Percentiles rank a stretch among this genome's conserved stretches.
These are phyloP conservation scores for Oreotrochilus melanogaster DNA, from an alignment of 2,113 vertebrate genomes.

Conservation along the genomic window DNA sequence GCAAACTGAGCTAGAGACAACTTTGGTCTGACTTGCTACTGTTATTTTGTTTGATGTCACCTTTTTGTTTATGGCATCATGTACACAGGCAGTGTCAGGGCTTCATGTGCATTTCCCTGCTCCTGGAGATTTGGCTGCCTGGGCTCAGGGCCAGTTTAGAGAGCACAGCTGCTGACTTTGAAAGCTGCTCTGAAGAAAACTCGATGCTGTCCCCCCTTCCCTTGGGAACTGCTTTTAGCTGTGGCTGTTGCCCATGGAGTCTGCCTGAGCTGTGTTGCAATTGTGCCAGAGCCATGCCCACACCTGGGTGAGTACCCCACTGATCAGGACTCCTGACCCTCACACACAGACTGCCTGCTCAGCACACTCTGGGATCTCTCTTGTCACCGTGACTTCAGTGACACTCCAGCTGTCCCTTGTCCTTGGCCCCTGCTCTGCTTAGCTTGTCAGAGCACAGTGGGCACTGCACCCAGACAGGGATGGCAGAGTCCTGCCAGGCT, in stretches of 20 bases:
- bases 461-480: background rate
- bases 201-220: background rate
- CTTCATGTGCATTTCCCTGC: rapidly evolving
- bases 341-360: background rate
- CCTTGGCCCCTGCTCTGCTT: background rate
- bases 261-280: background rate
- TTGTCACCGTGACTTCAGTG: rapidly evolving
- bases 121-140: background rate
- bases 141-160: background rate
- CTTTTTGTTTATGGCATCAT: background rate
- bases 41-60: background rate
- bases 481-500: background rate
- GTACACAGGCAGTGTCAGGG: background rate
- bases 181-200: background rate
- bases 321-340: background rate
- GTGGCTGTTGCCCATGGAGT: rapidly evolving
- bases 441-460: background rate
- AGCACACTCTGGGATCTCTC: background rate
- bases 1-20: background rate
- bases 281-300: background rate
- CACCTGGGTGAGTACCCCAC: background rate
- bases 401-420: background rate
- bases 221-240: background rate
- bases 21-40: background rate
- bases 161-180: background rate